phyloP scores from a whole-genome alignment of 2,888 invertebrate species.

The Tolmerus cingulatus region DNA sequence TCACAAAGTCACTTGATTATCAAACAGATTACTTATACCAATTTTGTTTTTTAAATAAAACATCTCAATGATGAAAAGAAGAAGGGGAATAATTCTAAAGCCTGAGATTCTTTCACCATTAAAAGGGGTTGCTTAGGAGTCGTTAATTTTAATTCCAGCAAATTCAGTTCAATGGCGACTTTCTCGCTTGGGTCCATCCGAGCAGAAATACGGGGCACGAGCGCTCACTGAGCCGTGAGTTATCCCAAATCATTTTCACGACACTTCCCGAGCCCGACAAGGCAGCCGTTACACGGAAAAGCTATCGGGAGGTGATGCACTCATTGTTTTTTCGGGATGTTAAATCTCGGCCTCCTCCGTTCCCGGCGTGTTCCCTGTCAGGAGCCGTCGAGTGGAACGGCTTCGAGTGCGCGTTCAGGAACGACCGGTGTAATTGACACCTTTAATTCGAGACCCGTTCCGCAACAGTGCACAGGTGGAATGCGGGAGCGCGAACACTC shows the following conservation, averaged over 20 bases:
- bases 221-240: not conserved
- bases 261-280: not conserved
- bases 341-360: not conserved
- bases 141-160: not conserved
- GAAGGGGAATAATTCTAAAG: too few relatives aligned
- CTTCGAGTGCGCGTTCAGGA: not conserved
- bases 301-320: not conserved
- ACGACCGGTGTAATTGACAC: slow-evolving; percentile 1
- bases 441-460: not conserved
- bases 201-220: not conserved
- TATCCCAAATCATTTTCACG: not conserved
- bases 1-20: too few relatives aligned
- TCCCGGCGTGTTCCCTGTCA: not conserved
- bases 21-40: too few relatives aligned
- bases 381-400: not conserved
- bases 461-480: not conserved
- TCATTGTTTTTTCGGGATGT: not conserved
- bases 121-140: not conserved
- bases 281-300: not conserved
- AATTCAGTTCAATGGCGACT: not conserved
- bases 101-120: not conserved
- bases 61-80: not conserved
- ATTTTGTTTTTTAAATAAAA: not conserved
- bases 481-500: not conserved
- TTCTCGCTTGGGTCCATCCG: not conserved